Conservation (phyloP, 2,113 vertebrate species). For the Chamaea fasciata region DNA sequence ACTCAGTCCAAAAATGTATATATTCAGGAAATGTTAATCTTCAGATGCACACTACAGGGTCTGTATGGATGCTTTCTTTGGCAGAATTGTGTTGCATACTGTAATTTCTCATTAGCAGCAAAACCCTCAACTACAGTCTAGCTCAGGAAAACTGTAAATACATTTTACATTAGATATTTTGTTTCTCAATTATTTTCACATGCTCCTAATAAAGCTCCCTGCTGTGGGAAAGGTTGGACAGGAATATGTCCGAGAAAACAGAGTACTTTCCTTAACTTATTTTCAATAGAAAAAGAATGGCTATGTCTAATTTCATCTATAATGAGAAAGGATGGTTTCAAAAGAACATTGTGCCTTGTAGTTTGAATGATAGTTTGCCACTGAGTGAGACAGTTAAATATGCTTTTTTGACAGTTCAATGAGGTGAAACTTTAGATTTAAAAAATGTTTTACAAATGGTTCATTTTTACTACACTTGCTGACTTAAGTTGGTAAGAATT, state of each 20-base stretch:
- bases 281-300: neutral
- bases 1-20: neutral
- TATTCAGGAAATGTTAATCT: neutral
- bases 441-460: neutral
- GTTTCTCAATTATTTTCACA: conserved; percentile 9
- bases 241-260: neutral
- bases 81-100: neutral
- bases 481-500: neutral
- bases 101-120: conserved; percentile 21
- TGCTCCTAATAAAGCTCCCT: neutral
- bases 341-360: neutral
- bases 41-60: neutral
- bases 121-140: neutral
- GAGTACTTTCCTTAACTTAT: neutral
- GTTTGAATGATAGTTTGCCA: neutral
- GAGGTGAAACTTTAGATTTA: neutral
- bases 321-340: neutral
- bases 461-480: neutral
- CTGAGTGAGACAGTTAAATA: neutral
- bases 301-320: neutral
- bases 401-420: neutral
- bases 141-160: conserved; percentile 22
- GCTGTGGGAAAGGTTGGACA: neutral
- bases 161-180: conserved; percentile 3
- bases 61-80: conserved; percentile 5